phyloP scores from a whole-genome alignment of 2,888 invertebrate species.

The Pyralis farinalis region DNA sequence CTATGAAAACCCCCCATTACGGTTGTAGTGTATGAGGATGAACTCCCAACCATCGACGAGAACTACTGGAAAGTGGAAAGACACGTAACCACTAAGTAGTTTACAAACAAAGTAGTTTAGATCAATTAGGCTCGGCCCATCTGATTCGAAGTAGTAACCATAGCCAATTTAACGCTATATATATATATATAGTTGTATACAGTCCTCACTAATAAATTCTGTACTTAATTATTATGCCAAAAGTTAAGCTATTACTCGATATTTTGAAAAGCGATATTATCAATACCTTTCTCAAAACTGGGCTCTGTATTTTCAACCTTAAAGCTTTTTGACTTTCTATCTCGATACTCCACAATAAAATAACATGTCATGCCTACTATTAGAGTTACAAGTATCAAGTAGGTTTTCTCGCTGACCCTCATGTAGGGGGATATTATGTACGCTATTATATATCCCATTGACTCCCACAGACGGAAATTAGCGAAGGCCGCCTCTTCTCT shows the following conservation, averaged over 20 bases:
- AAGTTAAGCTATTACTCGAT: slow-evolving; percentile 39
- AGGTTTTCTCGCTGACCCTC: slow-evolving; percentile 75
- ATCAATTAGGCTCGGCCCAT: too few relatives aligned
- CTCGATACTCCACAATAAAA: slow-evolving; percentile 55
- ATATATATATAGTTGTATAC: too few relatives aligned
- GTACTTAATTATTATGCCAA: too few relatives aligned
- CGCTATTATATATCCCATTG: slow-evolving; percentile 83
- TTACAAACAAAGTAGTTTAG: too few relatives aligned
- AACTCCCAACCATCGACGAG: too few relatives aligned
- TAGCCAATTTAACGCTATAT: too few relatives aligned
- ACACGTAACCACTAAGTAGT: too few relatives aligned
- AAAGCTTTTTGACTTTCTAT: slow-evolving; percentile 22
- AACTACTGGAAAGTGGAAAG: too few relatives aligned
- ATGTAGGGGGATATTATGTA: slow-evolving; percentile 80
- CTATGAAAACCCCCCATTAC: too few relatives aligned
- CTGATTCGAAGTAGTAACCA: too few relatives aligned
- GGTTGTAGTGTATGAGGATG: too few relatives aligned
- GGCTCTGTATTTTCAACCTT: slow-evolving; percentile 23
- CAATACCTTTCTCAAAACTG: slow-evolving; percentile 42
- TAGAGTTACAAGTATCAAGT: slow-evolving; percentile 70
- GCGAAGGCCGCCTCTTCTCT: slow-evolving; percentile 85
- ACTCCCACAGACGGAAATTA: slow-evolving; percentile 86
- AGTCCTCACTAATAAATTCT: too few relatives aligned
- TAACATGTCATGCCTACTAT: slow-evolving; percentile 77
- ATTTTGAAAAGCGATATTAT: slow-evolving; percentile 58